A percentile compares a stretch with the other conserved stretches of the same genome.
Evolutionary conservation across 53 echinoderm and acorn worm genomes (phyloP).

Genomic region (Holothuria scabra): DNA sequence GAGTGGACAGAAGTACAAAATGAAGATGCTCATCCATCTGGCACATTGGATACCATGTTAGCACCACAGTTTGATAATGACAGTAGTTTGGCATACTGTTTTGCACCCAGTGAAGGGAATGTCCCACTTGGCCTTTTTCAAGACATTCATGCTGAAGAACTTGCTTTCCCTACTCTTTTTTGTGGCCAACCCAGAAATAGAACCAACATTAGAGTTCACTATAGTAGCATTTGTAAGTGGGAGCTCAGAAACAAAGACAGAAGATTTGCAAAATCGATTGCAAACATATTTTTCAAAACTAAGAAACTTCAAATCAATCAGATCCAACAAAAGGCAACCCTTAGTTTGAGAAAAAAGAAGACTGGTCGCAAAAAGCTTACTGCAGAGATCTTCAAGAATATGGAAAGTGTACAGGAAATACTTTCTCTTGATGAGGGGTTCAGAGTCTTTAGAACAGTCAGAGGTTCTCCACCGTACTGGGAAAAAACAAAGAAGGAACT

Average conservation of each 20-base stretch:
- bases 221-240: too few species aligned
- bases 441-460: slow-evolving; percentile 45
- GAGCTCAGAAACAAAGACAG: too few species aligned
- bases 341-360: neutral
- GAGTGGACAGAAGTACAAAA: slow-evolving; percentile 51
- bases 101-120: slow-evolving; percentile 41
- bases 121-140: slow-evolving; percentile 17
- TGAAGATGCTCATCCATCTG: slow-evolving; percentile 20
- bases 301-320: neutral
- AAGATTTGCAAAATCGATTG: too few species aligned
- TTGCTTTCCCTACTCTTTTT: too few species aligned
- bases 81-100: neutral
- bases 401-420: slow-evolving; percentile 12
- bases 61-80: neutral
- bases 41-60: slow-evolving; percentile 49
- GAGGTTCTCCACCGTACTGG: slow-evolving; percentile 80
- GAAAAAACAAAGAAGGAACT: slow-evolving; percentile 62
- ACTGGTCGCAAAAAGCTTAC: neutral
- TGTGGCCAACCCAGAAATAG: too few species aligned
- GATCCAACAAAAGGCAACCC: neutral
- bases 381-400: neutral
- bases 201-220: too few species aligned
- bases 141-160: slow-evolving; percentile 45
- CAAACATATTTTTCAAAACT: neutral
- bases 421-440: slow-evolving; percentile 55